Evolutionary conservation across 2,797 vertebrate genomes (phyloP).

Genomic region (Choloepus didactylus): DNA sequence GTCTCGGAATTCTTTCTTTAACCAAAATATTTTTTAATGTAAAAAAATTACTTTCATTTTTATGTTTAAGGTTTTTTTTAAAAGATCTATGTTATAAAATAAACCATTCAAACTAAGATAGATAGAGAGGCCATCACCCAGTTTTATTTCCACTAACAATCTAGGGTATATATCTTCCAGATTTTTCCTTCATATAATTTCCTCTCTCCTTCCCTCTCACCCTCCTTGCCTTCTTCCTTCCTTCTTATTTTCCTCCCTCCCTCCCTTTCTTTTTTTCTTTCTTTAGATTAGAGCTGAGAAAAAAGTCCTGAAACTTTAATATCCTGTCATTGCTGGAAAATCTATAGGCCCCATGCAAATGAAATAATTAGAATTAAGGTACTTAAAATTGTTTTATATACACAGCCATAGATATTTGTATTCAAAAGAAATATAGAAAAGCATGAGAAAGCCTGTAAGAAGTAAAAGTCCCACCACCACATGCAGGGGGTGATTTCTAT

Average conservation of each 20-base stretch:
- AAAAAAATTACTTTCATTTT: not conserved
- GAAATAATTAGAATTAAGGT: not conserved
- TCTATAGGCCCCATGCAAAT: not conserved
- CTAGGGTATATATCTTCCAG: not conserved
- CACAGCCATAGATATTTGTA: not conserved
- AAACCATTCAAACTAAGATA: not conserved
- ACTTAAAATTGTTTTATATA: not conserved
- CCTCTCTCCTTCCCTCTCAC: not conserved
- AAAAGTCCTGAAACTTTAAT: not conserved
- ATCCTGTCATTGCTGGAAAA: conserved; percentile 1
- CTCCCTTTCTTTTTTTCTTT: not conserved
- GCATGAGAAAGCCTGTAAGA: not conserved
- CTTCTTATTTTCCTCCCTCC: not conserved
- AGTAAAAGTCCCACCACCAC: not conserved
- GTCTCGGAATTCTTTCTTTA: not conserved
- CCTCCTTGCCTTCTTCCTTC: not conserved
- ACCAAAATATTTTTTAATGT: not conserved
- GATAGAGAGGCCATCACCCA: not conserved
- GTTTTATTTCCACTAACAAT: not conserved
- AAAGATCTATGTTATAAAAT: not conserved
- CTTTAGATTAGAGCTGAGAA: not conserved
- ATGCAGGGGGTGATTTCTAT: no score
- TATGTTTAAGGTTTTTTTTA: conserved; percentile 6
- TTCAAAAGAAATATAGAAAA: not conserved
- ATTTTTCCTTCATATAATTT: not conserved